Base-by-base conservation (phyloP, 2,888 invertebrate species). In the Papilio gigon region DNA sequence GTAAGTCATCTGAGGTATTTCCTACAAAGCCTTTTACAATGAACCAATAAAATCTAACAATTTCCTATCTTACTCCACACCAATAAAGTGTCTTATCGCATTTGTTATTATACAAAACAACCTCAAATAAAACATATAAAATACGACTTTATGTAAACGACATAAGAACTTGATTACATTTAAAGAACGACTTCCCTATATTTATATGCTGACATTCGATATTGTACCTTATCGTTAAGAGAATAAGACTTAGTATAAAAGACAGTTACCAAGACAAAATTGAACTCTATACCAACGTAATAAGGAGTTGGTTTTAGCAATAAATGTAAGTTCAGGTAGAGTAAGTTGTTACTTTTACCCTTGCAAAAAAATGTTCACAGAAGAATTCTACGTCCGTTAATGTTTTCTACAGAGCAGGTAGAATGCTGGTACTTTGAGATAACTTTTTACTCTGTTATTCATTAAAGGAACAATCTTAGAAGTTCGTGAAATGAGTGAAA, bases 1-100 rank as follows among this genome's bases (percentile, higher is more conserved):
- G 73, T 74, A 71, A 79, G 75, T 77, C 75, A 81, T 78, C 73
- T 72, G 27, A 80, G 70, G 77, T 76, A 84, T 85, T 84, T 83
- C 80, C 80, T 78, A 77, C 71, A 71, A 76, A 81, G 76, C 79
- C 80, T 53, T 53, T 82, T 74, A 59, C 42, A 33, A 61, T 47
- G 53, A 11, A 37, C 17, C 27, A 5, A 44, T 8, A 14, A 30
- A 27, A 30, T 27, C 50, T 50, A 50, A 30, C 59, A 25, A 68
- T 60, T 20, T 14, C 5, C 27, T 17, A 20, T 30, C 50, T 64
- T 68, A 64, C 50, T 5, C 0, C n/a, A 11, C 2, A 11, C 5
- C 3, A 35, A 50, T 47, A 64, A 30, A 37, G 58, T 50, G 37
- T 64, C 17, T 20, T 17, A 27, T 12, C 14, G 33, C 25, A 59